These are phyloP conservation scores for Smutsia temminckii DNA, from an alignment of 2,797 vertebrate species.

Conservation along the genomic window DNA sequence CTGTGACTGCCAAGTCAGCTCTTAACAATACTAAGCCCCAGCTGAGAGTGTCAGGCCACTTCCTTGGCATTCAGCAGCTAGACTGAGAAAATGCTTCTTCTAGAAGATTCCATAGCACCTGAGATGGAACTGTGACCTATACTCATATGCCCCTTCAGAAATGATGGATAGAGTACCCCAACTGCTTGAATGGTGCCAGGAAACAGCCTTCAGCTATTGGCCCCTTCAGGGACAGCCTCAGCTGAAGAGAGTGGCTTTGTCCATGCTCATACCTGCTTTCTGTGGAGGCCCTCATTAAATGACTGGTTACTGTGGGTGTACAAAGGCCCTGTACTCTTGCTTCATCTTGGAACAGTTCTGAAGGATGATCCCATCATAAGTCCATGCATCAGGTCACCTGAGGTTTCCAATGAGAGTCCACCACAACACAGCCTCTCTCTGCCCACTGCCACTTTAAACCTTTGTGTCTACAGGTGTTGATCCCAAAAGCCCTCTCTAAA, in stretches of 20 bases:
- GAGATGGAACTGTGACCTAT: neutral
- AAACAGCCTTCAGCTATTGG: neutral
- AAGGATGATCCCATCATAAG: neutral
- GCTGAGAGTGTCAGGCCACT: neutral
- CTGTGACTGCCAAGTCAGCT: neutral
- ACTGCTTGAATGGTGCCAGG: neutral
- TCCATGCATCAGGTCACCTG: neutral
- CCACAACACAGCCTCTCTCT: neutral
- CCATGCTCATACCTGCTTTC: neutral
- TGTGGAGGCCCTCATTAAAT: neutral
- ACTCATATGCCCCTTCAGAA: neutral
- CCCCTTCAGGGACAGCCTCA: neutral
- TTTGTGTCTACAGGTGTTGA: neutral
- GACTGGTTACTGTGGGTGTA: neutral
- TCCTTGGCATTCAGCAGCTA: neutral
- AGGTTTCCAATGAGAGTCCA: neutral
- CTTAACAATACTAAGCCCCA: neutral
- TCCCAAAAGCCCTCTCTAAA: neutral
- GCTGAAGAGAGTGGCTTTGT: neutral
- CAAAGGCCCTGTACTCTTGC: neutral
- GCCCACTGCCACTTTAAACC: neutral
- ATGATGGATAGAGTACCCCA: neutral
- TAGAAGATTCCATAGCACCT: neutral
- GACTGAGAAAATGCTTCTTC: neutral
- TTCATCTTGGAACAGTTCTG: neutral